Evolutionary conservation across 2,113 vertebrate genomes (phyloP).

Genomic region (Microcebus griseorufus): DNA sequence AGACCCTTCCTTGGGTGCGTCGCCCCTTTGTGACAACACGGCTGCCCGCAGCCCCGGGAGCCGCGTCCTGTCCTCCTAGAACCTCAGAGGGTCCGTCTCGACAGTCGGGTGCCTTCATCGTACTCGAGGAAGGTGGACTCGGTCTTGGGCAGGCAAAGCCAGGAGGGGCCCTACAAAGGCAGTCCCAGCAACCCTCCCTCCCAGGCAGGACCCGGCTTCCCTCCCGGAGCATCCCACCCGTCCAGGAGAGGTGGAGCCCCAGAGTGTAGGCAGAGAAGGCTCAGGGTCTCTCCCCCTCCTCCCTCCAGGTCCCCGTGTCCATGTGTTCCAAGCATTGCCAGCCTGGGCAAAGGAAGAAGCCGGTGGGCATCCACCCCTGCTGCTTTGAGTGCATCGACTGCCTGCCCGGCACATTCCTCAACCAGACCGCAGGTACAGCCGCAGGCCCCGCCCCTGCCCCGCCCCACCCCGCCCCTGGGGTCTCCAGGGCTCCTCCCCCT

Average conservation of each 20-base stretch:
- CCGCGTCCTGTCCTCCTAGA: fast-evolving
- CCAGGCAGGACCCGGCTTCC: background rate
- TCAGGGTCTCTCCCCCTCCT: background rate
- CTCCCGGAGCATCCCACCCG: background rate
- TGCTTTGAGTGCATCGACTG: constrained; percentile 90
- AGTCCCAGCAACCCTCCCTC: too few species aligned
- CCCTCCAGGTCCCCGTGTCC: constrained; percentile 84
- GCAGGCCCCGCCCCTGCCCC: fast-evolving
- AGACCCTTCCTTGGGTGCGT: background rate
- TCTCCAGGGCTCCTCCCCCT: background rate
- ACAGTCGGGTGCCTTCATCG: too few species aligned
- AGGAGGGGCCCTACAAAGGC: background rate
- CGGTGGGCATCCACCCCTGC: constrained; percentile 84
- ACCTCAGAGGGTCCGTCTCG: background rate
- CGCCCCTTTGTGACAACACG: background rate
- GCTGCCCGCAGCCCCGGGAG: background rate
- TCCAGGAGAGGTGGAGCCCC: fast-evolving
- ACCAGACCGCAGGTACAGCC: constrained; percentile 79
- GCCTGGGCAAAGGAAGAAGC: constrained; percentile 83
- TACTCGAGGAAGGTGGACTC: background rate
- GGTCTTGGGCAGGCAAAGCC: background rate
- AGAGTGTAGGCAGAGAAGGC: background rate
- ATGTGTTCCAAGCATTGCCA: constrained; percentile 87
- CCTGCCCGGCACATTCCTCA: constrained; percentile 85
- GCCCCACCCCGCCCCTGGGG: fast-evolving